These are phyloP conservation scores for Timema podura DNA, from an alignment of 2,888 invertebrate species.

Conservation along the genomic window DNA sequence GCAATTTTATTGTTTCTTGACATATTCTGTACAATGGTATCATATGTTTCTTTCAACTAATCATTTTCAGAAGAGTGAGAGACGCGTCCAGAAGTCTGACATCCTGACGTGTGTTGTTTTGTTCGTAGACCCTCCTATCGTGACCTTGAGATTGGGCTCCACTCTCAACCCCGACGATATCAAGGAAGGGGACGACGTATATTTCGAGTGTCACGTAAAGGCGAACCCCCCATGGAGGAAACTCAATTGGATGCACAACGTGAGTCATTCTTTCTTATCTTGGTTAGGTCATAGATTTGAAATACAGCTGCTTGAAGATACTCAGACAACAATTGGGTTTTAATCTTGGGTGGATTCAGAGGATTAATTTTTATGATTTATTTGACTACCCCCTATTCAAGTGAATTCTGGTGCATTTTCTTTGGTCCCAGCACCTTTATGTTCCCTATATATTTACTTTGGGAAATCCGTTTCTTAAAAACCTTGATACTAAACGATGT, in stretches of 20 bases:
- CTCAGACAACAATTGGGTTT: neutral
- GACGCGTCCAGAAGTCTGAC: no score
- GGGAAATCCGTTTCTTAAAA: no score
- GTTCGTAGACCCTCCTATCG: constrained; percentile 77
- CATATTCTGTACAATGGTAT: no score
- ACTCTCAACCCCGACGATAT: constrained; percentile 82
- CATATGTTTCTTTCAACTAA: no score
- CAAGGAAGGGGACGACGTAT: constrained; percentile 89
- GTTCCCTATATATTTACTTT: neutral
- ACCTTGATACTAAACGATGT: no score
- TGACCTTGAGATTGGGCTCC: constrained; percentile 74
- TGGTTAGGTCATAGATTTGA: neutral
- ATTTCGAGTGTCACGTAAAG: constrained; percentile 88
- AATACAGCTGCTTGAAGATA: neutral
- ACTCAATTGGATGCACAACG: constrained; percentile 82
- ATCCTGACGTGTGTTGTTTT: constrained; percentile 36
- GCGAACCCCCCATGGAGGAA: constrained; percentile 83
- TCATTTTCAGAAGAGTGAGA: no score
- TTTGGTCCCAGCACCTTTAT: neutral
- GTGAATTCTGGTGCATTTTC: no score
- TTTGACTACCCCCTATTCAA: no score
- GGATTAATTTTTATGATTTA: no score
- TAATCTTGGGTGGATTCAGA: no score
- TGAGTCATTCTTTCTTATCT: constrained; percentile 53
- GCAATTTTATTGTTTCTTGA: no score